A percentile compares a stretch with the other conserved stretches of the same genome.
Evolutionary conservation across 1,140 invertebrate species (phyloP).

Genomic region (Hypothenemus hampei): DNA sequence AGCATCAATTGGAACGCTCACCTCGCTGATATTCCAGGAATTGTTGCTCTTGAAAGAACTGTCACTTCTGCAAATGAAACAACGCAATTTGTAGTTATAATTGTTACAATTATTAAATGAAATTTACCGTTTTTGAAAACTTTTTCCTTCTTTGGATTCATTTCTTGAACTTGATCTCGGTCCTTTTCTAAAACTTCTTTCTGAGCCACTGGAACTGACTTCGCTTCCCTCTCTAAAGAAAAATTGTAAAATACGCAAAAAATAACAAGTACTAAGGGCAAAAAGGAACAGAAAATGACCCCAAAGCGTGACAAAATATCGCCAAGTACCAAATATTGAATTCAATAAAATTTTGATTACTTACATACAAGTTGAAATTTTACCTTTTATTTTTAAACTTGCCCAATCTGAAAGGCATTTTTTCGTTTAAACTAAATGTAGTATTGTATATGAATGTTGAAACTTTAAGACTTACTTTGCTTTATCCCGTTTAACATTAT

Average conservation of each 20-base stretch:
- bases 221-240: slow-evolving; percentile 29
- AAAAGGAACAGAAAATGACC: background rate
- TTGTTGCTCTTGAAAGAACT: slow-evolving; percentile 15
- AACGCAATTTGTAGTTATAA: background rate
- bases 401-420: background rate
- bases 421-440: background rate
- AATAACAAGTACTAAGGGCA: background rate
- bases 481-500: slow-evolving; percentile 3
- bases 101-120: background rate
- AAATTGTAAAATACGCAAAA: background rate
- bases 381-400: slow-evolving; percentile 5
- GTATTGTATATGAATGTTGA: background rate
- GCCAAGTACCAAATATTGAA: too few relatives aligned
- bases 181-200: slow-evolving; percentile 33
- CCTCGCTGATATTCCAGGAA: slow-evolving; percentile 29
- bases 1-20: slow-evolving; percentile 24
- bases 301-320: too few relatives aligned
- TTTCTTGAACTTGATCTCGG: slow-evolving; percentile 29
- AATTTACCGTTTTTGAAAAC: slow-evolving; percentile 5
- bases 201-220: slow-evolving; percentile 33
- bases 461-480: slow-evolving; percentile 7
- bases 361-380: background rate
- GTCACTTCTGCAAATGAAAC: background rate
- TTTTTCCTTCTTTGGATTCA: slow-evolving; percentile 2
- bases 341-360: background rate